Conservation (phyloP, 2,113 vertebrate species). For the Sialia sialis region DNA sequence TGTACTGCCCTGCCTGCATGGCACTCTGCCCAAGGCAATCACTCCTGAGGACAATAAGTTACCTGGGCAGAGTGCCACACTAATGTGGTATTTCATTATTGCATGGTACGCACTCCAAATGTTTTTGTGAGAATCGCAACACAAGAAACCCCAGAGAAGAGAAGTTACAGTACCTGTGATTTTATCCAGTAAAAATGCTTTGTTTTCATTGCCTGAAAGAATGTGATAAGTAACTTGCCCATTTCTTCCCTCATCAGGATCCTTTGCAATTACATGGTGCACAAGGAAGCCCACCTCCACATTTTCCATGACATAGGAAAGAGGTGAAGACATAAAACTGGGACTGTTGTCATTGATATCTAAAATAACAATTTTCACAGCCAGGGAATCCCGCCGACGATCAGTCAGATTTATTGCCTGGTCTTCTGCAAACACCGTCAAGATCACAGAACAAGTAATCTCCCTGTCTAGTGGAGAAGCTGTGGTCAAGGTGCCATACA, state of each 20-base stretch:
- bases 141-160: not conserved
- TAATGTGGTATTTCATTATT: not conserved
- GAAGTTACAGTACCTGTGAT: slow-evolving; percentile 77
- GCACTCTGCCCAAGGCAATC: not conserved
- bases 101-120: not conserved
- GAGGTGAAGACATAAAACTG: slow-evolving; percentile 71
- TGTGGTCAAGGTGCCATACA: slow-evolving; percentile 77
- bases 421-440: slow-evolving; percentile 82
- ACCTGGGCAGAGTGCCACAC: not conserved
- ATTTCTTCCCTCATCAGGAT: slow-evolving; percentile 83
- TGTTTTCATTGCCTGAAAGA: slow-evolving; percentile 79
- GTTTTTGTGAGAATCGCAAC: not conserved
- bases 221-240: slow-evolving; percentile 78
- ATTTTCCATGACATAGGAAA: slow-evolving; percentile 76
- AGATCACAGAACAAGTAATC: slow-evolving; percentile 49
- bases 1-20: not conserved
- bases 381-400: slow-evolving; percentile 66
- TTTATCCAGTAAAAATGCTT: slow-evolving; percentile 78
- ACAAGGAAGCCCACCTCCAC: slow-evolving; percentile 76
- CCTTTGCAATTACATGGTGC: slow-evolving; percentile 78
- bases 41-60: not conserved
- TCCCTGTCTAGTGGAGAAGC: slow-evolving; percentile 81
- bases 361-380: slow-evolving; percentile 80
- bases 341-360: slow-evolving; percentile 91
- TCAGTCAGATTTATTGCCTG: slow-evolving; percentile 73